A percentile compares a stretch with the other conserved stretches of the same genome.
phyloP scores from a whole-genome alignment of 2,888 invertebrate species.

The Iphiclides podalirius region DNA sequence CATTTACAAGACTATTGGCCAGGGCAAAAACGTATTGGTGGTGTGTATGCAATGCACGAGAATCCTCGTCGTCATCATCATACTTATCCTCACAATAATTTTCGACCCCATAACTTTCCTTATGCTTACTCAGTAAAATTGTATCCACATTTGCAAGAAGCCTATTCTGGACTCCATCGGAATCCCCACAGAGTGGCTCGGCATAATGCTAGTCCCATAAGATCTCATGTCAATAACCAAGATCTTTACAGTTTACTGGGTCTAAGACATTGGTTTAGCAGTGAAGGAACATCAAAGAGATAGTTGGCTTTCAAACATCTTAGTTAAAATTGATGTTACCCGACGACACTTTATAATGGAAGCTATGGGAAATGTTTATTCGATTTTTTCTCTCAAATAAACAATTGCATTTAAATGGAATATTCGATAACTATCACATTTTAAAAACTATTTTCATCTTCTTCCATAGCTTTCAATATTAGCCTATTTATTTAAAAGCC shows the following conservation, averaged over 20 bases:
- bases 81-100: conserved; percentile 60
- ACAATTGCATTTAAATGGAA: conserved; percentile 24
- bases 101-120: conserved; percentile 54
- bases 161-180: conserved; percentile 51
- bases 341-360: conserved; percentile 72
- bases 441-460: conserved; percentile 20
- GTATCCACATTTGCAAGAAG: conserved; percentile 45
- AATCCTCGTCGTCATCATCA: conserved; percentile 72
- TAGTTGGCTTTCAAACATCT: conserved; percentile 50
- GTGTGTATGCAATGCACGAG: conserved; percentile 59
- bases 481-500: conserved; percentile 79
- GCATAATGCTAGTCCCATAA: conserved; percentile 48
- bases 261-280: conserved; percentile 72
- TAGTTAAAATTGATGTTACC: conserved; percentile 75
- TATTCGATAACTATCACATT: conserved; percentile 21
- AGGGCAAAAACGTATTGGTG: conserved; percentile 57
- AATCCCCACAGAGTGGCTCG: conserved; percentile 53
- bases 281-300: conserved; percentile 71
- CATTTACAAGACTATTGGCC: conserved; percentile 74
- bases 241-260: conserved; percentile 71
- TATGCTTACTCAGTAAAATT: conserved; percentile 37
- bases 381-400: conserved; percentile 22
- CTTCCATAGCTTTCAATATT: conserved; percentile 73
- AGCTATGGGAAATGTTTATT: conserved; percentile 61
- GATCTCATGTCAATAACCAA: conserved; percentile 54